These are phyloP conservation scores for Tretioscincus oriximinensis DNA, from an alignment of 2,113 vertebrate species.

Conservation along the genomic window DNA sequence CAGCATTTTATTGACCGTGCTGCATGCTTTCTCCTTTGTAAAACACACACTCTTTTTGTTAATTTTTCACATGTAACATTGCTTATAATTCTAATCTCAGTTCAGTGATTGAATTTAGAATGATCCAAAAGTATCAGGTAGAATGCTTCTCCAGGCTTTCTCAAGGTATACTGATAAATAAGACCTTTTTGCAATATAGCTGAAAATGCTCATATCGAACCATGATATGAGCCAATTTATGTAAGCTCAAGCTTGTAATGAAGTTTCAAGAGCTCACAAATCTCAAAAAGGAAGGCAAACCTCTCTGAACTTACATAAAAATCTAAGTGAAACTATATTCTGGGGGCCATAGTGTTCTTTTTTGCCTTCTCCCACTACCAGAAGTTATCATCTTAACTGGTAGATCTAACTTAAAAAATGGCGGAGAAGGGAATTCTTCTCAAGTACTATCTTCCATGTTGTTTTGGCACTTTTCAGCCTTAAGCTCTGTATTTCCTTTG, in stretches of 20 bases:
- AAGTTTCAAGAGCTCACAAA: background rate
- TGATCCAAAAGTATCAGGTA: background rate
- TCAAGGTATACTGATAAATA: background rate
- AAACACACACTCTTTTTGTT: constrained; percentile 2
- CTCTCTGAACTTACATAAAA: background rate
- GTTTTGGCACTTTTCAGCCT: background rate
- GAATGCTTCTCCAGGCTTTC: background rate
- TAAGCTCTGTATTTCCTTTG: background rate
- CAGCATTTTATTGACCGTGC: constrained; percentile 51
- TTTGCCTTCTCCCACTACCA: background rate
- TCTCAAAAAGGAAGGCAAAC: background rate
- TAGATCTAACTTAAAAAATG: background rate
- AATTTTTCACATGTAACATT: background rate
- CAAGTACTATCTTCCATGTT: background rate
- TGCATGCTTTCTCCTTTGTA: background rate
- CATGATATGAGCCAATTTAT: background rate
- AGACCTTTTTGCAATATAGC: no score
- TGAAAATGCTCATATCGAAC: background rate
- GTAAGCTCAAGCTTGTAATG: background rate
- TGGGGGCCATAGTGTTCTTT: background rate
- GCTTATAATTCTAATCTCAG: background rate
- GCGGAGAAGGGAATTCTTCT: background rate
- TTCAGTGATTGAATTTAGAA: background rate
- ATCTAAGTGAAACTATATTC: background rate
- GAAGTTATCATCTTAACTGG: background rate